Evolutionary conservation across 2,888 invertebrate genomes (phyloP), one percentile per base, ranked within the genome.

Genomic region (Leucophenga maculata): DNA sequence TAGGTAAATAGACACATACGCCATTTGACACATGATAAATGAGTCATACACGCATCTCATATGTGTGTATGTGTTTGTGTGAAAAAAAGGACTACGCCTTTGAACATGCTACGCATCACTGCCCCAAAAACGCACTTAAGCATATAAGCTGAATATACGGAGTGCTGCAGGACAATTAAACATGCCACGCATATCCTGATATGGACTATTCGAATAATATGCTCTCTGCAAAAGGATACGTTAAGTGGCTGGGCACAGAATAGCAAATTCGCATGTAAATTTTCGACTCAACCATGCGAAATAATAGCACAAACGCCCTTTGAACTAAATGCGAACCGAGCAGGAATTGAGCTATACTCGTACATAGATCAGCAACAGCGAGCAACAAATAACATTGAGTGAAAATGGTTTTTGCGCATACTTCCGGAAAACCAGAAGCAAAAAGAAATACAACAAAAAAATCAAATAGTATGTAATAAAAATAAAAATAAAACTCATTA

Each of bases 21-120:
- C 74, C 83, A 82, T 80, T 80, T 84, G 84, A 80, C 84, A 81
- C 81, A 81, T 81, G 80, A 81, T 81, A 81, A 81, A 81, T 81
- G 84, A 81, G 80, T 75, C 74, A 80, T 78, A 72, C 73, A 74
- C 39, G 3, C 39, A 39, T 11, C 39, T 39, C 39, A 39, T 39
- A 8, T 39, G 9, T 39, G n/a, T n/a, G n/a, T n/a, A n/a, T n/a
- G n/a, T n/a, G 3, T 8, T 32, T 32, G 8, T 32, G 39, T 39
- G 8, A 8, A 39, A 39, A 39, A 9, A 39, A 39, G 1, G 39
- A 39, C 8, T 31, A 64, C 62, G 46, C 20, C 57, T 57, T 57
- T n/a, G 57, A 57, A 48, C 18, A 64, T 26, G 11, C 22, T 8
- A 60, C 16, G 62, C 62, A n/a, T 44, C 62, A 46, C 44, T 44